Evolutionary conservation across 2,888 invertebrate genomes (phyloP), one percentile per base, ranked within the genome.

Genomic region (Calephelis perditalis): DNA sequence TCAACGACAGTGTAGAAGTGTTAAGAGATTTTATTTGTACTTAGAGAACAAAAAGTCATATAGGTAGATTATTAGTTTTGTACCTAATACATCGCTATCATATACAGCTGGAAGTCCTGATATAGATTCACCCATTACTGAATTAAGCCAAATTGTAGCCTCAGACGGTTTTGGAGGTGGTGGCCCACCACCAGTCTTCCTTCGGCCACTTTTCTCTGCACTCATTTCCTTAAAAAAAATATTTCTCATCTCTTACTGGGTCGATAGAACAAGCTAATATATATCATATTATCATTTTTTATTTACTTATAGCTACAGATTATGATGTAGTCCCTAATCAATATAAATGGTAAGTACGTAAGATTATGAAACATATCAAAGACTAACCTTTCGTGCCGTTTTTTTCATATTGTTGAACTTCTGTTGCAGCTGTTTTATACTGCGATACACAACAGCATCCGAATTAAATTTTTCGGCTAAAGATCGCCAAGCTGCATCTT

Each of bases 391-490:
- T 45, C 60, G 46, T 10, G 60, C 64, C 57, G 37, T 62, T 49
- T 62, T 63, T 60, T 63, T 61, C 59, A 63, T 59, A 54, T 61
- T 61, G n/a, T 63, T 61, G 54, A 44, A 63, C 46, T 63, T 63
- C 7, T 64, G 58, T 47, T 60, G 59, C 44, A 64, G 56, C 37
- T 60, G 61, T 47, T 60, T 64, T 9, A 60, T 15, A 44, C 44
- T 58, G 12, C 62, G 54, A 35, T 55, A 59, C 12, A 36, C 57
- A 5, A 26, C 40, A 37, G 57, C 60, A 58, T 62, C 55, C 2
- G 57, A 59, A 59, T 64, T 64, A 58, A 62, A 64, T 57, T 56
- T 57, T n/a, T 58, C 59, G 10, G 54, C 11, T 8, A 62, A 43
- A 7, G 12, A 55, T 43, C 47, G 37, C 62, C 62, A 60, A 26